Conservation (phyloP, 2,888 invertebrate genomes). For the Xestia c-nigrum region DNA sequence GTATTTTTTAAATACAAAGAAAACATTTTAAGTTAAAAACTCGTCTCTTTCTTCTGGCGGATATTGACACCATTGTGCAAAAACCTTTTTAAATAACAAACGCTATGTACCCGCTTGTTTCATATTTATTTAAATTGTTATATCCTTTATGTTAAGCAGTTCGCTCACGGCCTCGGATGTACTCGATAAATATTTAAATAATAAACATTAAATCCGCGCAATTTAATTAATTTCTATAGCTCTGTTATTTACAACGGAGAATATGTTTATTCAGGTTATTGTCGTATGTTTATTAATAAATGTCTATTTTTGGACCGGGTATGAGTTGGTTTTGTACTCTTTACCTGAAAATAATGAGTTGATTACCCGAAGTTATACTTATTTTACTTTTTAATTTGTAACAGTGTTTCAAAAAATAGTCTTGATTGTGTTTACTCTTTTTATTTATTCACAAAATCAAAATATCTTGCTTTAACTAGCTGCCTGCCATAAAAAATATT, state of each 20-base stretch:
- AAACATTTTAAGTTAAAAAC: not conserved
- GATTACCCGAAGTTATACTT: not conserved
- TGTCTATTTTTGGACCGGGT: constrained; percentile 20
- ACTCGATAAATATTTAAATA: constrained; percentile 38
- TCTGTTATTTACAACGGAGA: constrained; percentile 29
- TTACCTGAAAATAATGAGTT: constrained; percentile 6
- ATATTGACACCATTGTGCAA: constrained; percentile 38
- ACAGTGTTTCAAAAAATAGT: not conserved
- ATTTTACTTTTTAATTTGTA: not conserved
- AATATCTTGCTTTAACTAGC: not conserved
- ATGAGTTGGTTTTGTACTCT: not conserved
- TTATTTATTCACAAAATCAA: not conserved
- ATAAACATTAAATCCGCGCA: constrained; percentile 34
- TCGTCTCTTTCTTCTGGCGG: not conserved
- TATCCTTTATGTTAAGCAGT: constrained; percentile 24
- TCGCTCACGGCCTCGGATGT: constrained; percentile 38
- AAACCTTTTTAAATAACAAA: constrained; percentile 26
- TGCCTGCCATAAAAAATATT: not conserved
- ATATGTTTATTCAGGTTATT: constrained; percentile 29
- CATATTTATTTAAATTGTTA: constrained; percentile 52
- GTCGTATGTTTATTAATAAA: not conserved
- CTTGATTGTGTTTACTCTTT: not conserved
- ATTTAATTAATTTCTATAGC: constrained; percentile 30
- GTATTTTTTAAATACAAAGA: not conserved
- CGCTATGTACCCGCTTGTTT: constrained; percentile 9